A percentile compares a stretch with the other conserved stretches of the same genome.
phyloP scores from a whole-genome alignment of 2,797 vertebrate species.

The Pachyuromys duprasi region DNA sequence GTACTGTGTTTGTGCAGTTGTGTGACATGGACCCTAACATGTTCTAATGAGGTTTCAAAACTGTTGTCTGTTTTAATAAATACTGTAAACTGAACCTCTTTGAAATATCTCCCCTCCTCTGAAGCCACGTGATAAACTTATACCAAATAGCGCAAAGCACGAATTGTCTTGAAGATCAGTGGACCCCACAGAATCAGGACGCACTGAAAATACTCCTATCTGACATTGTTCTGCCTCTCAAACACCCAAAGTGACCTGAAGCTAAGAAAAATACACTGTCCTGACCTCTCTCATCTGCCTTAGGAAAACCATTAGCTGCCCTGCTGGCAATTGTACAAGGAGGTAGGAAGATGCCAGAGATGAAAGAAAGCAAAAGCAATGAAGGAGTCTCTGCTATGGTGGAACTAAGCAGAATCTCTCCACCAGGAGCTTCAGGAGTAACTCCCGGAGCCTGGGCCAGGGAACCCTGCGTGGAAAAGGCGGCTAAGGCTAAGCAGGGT shows the following conservation, averaged over 20 bases:
- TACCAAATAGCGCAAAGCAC: neutral
- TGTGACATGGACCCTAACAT: constrained; percentile 43
- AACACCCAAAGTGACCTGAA: neutral
- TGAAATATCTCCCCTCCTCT: neutral
- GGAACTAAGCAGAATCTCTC: neutral
- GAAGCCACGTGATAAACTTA: constrained; percentile 10
- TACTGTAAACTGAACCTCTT: constrained; percentile 28
- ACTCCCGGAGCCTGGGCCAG: neutral
- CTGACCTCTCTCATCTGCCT: neutral
- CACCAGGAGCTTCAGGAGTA: rapidly evolving
- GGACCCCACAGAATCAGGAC: neutral
- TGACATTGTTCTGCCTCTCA: neutral
- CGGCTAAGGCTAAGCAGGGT: neutral
- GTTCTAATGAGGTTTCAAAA: constrained; percentile 18
- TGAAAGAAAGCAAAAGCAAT: neutral
- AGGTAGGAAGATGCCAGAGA: neutral
- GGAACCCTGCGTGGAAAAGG: neutral
- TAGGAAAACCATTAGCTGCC: neutral
- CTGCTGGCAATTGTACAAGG: neutral
- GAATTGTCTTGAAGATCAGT: neutral
- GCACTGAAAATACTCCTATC: neutral
- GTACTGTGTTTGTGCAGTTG: constrained; percentile 45
- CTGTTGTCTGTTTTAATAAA: constrained; percentile 46
- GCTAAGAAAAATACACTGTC: neutral
- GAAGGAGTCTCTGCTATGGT: neutral